Base-by-base conservation (phyloP, 2,888 invertebrate species). In the Drosophila ustulata region DNA sequence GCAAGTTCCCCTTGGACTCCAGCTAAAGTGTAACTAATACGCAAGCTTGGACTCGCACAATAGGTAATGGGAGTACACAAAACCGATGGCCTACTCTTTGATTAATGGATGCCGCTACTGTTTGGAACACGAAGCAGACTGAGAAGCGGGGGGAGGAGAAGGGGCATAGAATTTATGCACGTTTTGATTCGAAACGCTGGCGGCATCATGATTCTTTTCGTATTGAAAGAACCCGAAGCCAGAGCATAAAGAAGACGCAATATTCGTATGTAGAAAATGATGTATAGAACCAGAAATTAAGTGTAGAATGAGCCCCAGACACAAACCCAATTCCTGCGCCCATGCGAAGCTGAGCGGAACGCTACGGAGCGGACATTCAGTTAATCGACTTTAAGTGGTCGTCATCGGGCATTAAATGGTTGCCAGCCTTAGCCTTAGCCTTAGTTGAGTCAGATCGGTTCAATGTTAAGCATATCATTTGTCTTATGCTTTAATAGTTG, bases 71-170 rank as follows among this genome's bases (percentile, higher is more conserved):
- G 66, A 66, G 75, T 51, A 76, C 45, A 68, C 61, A 65, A 18
- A 56, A 59, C 32, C 64, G 59, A 57, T 77, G 67, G 56, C 46
- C 49, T 70, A 82, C 81, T 75, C 77, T 84, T 86, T 84, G 83
- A 84, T 84, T 84, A 84, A 84, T 84, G 83, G 63, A 65, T 63
- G 77, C 87, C 87, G 83, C 83, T 86, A 84, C 83, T 81, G 83
- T 84, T 83, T 81, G 71, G 63, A 74, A 78, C 68, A 57, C 58
- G 25, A 55, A 62, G 23, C 47, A 30, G 28, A 13, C 37, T 41
- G 30, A 39, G 46, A 5, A 18, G 25, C 1, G 37, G 53, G 18
- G 3, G 26, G 11, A 4, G 3, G 39, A 26, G 7, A 23, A 13
- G 23, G 45, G 37, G 56, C 64, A 81, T 71, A 73, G 62, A 73